These are phyloP conservation scores for Spea hammondii DNA, from an alignment of 2,797 vertebrate species.

Conservation along the genomic window DNA sequence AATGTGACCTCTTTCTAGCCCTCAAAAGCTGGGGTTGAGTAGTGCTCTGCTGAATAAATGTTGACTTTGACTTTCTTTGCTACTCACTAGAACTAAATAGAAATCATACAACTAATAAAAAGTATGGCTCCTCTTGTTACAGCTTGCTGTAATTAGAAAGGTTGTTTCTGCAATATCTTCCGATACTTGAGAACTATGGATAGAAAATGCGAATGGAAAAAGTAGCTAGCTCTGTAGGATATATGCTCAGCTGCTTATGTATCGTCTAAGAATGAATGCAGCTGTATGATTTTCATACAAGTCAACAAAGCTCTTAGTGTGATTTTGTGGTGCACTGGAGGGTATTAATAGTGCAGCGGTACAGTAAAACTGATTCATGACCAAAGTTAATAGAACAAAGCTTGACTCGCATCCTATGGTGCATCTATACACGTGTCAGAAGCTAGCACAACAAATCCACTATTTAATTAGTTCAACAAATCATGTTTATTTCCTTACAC, in stretches of 20 bases:
- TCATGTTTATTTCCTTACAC: conserved; percentile 22
- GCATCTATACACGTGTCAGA: conserved; percentile 15
- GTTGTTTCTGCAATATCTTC: too few species aligned
- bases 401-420: conserved; percentile 19
- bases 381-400: conserved; percentile 24
- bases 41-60: too few species aligned
- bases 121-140: too few species aligned
- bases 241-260: conserved; percentile 1
- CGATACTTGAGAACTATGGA: neutral
- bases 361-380: conserved; percentile 24
- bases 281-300: conserved; percentile 27
- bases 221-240: neutral
- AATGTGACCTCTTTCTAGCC: too few species aligned
- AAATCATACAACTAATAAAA: too few species aligned
- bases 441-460: conserved; percentile 20
- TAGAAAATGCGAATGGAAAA: neutral
- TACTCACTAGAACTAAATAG: too few species aligned
- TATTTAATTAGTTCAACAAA: conserved; percentile 39
- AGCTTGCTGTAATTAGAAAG: too few species aligned
- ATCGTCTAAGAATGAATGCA: neutral
- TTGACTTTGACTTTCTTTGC: too few species aligned
- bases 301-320: conserved; percentile 9
- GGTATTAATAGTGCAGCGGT: conserved; percentile 27
- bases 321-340: conserved; percentile 37
- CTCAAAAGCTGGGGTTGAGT: too few species aligned